Evolutionary conservation across 2,888 invertebrate species (phyloP), one percentile per base, ranked within the genome.

Genomic region (Rhogogaster chlorosoma): DNA sequence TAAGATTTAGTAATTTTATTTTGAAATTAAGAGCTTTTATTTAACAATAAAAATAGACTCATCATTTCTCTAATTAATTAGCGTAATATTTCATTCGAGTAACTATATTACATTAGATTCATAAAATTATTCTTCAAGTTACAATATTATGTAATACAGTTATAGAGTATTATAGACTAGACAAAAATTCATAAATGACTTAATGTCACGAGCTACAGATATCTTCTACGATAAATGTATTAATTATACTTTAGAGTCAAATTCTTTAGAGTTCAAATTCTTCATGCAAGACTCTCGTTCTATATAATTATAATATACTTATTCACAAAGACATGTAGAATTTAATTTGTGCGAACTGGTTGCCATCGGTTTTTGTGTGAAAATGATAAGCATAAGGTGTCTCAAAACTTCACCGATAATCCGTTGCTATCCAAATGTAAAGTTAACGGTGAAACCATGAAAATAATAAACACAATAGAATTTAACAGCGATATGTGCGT

Each of bases 81-180:
- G 45, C n/a, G 7, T 42, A 45, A 9, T 82, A 36, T 49, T 67
- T 26, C 61, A 0, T 29, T 29, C 9, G 36, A 45, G 29, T 77
- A 45, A n/a, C 45, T 77, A 49, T 53, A 32, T 67, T 67, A 77
- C 77, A 49, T 53, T 6, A 53, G 29, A 32, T 53, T 77, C 77
- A 15, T 29, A 36, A 77, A 53, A 77, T 26, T 18, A 77, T 86
- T 87, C 77, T 82, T 87, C 88, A 90, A 89, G 88, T 90, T 89
- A 87, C 87, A 90, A 87, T 85, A 86, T 88, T 89, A 87, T 86
- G 87, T 85, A 85, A 85, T 86, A 85, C 85, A 85, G 86, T 85
- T 86, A 86, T 88, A 87, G 86, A 86, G 86, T 89, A 84, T 87
- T 85, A 85, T 86, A 87, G 91, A 91, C 91, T 91, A 90, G 90